Conservation (phyloP, 2,888 invertebrate genomes). For the Microplitis manilae region DNA sequence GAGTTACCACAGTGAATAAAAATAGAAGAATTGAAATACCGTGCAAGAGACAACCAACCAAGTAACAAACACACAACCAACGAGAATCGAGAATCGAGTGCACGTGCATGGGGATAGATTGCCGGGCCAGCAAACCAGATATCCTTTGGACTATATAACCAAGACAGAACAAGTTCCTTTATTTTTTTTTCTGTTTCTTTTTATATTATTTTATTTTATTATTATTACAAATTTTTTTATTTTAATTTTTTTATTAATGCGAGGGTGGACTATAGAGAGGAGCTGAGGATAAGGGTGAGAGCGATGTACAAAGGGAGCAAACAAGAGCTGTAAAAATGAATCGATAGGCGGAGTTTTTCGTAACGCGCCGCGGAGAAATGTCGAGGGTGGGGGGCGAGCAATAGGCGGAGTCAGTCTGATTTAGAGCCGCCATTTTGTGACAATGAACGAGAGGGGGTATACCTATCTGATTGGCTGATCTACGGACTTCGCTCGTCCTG, state of each 20-base stretch:
- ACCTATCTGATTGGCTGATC: conserved; percentile 72
- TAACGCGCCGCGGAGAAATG: conserved; percentile 63
- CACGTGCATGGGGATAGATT: conserved; percentile 22
- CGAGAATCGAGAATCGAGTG: conserved; percentile 31
- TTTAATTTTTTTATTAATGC: not conserved
- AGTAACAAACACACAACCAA: conserved; percentile 10
- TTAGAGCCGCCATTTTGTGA: conserved; percentile 72
- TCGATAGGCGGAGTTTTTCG: conserved; percentile 72
- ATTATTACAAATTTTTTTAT: not conserved
- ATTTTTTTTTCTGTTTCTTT: not conserved
- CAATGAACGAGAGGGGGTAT: conserved; percentile 69
- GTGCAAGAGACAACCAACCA: not conserved
- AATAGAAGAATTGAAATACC: not conserved
- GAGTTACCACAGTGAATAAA: not conserved
- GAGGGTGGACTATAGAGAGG: not conserved
- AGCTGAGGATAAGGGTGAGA: conserved; percentile 15
- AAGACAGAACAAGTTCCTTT: not conserved
- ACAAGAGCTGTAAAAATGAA: conserved; percentile 70
- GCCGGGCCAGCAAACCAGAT: conserved; percentile 1
- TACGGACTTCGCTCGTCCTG: conserved; percentile 70
- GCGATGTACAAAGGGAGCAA: conserved; percentile 48
- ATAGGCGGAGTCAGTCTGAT: conserved; percentile 71
- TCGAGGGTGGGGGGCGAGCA: conserved; percentile 54
- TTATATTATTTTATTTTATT: not conserved
- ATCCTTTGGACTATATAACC: conserved; percentile 2